Evolutionary conservation across 2,888 invertebrate genomes (phyloP).

Genomic region (Heliconius cydno): DNA sequence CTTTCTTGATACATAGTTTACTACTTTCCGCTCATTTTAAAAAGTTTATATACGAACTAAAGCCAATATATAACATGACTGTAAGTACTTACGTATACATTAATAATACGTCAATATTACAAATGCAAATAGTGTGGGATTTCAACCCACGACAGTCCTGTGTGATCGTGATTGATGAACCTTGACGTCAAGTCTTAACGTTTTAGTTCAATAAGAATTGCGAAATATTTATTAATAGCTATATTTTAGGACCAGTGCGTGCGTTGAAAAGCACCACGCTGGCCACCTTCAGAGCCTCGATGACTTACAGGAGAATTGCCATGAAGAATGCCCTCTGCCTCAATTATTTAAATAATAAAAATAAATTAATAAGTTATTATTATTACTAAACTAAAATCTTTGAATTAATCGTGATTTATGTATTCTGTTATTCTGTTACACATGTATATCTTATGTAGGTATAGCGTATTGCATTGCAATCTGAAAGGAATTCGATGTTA

Average conservation of each 20-base stretch:
- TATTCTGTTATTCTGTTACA: not conserved
- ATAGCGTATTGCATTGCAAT: not conserved
- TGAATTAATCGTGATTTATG: not conserved
- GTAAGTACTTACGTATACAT: too few species aligned
- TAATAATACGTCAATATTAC: not conserved
- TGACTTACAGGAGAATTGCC: too few species aligned
- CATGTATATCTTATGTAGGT: not conserved
- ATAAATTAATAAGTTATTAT: too few species aligned
- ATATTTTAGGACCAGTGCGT: not conserved
- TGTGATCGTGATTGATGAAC: not conserved
- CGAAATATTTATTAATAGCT: not conserved
- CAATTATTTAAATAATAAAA: too few species aligned
- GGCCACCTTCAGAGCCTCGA: too few species aligned
- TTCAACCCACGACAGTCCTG: not conserved
- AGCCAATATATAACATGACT: too few species aligned
- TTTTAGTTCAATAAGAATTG: not conserved
- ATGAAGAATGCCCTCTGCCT: too few species aligned
- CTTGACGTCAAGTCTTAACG: not conserved
- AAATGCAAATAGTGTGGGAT: slow-evolving; percentile 8
- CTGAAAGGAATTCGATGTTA: slow-evolving; percentile 11
- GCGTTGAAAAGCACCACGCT: not conserved
- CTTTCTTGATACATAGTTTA: too few species aligned
- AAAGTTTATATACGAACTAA: too few species aligned
- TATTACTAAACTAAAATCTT: too few species aligned
- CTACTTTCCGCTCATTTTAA: too few species aligned